phyloP scores from a whole-genome alignment of 92 coral and sea anemone genomes.

The Pocillopora meandrina region DNA sequence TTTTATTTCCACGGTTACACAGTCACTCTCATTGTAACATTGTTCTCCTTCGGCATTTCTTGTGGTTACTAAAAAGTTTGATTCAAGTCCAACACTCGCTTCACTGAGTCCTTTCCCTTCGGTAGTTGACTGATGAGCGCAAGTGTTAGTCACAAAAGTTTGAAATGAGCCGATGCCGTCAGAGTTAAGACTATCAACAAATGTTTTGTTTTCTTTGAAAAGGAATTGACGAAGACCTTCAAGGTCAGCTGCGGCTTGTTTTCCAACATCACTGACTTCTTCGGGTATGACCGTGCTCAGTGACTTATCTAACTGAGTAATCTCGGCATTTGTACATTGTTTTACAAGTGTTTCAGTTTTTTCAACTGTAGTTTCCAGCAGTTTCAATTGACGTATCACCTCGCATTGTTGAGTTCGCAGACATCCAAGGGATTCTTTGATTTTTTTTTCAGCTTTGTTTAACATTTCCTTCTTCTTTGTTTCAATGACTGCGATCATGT shows the following conservation, averaged over 20 bases:
- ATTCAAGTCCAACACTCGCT: constrained; percentile 13
- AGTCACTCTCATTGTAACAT: neutral
- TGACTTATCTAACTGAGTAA: neutral
- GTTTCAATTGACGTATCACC: neutral
- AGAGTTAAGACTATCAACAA: neutral
- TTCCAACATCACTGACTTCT: neutral
- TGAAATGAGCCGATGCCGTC: no score
- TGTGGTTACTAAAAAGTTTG: neutral
- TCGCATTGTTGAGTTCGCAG: neutral
- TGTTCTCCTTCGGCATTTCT: constrained; percentile 5
- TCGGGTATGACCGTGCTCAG: neutral
- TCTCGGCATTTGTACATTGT: constrained; percentile 12
- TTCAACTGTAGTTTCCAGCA: neutral
- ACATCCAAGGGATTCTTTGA: neutral
- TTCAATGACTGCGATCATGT: no score
- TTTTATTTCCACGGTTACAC: neutral
- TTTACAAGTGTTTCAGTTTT: neutral
- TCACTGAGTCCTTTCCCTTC: neutral
- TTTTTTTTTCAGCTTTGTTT: neutral
- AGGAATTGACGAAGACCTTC: neutral
- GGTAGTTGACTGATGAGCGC: no score
- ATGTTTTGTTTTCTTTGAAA: neutral
- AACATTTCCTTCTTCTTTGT: neutral
- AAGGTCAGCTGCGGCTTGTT: neutral
- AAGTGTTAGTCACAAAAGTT: no score